Evolutionary conservation across 2,113 vertebrate species (phyloP), one percentile per base, ranked within the genome.

Genomic region (Cheirogaleus medius): DNA sequence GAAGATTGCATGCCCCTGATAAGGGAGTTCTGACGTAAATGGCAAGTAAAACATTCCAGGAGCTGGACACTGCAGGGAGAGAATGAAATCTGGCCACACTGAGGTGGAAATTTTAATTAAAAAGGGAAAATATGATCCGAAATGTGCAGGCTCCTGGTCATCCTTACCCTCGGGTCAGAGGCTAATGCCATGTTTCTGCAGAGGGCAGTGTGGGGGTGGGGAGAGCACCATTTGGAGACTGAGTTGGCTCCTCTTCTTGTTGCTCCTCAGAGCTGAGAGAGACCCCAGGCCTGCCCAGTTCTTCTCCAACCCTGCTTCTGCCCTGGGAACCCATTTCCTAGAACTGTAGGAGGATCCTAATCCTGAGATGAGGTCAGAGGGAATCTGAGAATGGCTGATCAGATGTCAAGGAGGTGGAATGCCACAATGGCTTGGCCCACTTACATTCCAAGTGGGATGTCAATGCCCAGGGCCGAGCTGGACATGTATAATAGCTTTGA

Each of bases 31-130:
- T 32, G 60, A 52, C 29, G 11, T 82, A 66, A 44, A 20, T 90
- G 85, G 47, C 47, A 80, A 37, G 77, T 71, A 84, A 81, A 87
- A 68, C 83, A 18, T 87, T 80, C 49, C 0, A 47, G 60, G 17
- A 81, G 3, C 32, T 87, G 68, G 42, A 80, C 58, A 17, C 54
- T 32, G 0, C 47, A 54, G 84, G 54, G 37, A 85, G 39, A 60
- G 52, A 71, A 73, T 91, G 29, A 81, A 93, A 69, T 64, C 58
- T 77, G 42, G 34, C 77, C 54, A 37, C n/a, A 47, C 17, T 58
- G 18, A 96, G 86, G 84, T 94, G 32, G 73, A 92, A 76, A 86
- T 69, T 91, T 47, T 87, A 64, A 87, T 94, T 95, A n/a, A 86
- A 95, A 92, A 95, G 23, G 44, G 58, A 66, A 94, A 56, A 64